Evolutionary conservation across 2,113 vertebrate genomes (phyloP), one percentile per base, ranked within the genome.

Genomic region (Junco hyemalis): DNA sequence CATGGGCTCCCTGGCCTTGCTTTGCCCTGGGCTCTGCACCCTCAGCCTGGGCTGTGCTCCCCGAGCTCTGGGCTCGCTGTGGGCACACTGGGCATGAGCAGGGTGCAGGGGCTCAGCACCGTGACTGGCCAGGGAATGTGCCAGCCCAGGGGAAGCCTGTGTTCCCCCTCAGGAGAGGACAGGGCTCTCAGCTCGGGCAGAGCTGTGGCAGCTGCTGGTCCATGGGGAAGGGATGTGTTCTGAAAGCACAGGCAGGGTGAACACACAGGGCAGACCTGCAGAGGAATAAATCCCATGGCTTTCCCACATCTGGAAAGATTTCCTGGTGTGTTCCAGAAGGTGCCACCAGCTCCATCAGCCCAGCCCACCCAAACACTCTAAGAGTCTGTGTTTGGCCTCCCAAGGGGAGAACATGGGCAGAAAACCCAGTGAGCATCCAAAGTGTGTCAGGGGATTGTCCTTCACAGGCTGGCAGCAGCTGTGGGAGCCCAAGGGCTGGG

Each of bases 111-210:
- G 16, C 42, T 70, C 40, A 23, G 3, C 14, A 4, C 20, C 69
- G 45, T 1, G 1, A 45, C 1, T 1, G 61, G 47, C 22, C 6
- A 6, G 68, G 50, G 47, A 61, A 44, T 0, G 1, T 78, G 4
- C 61, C 57, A 81, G 57, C 21, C 22, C 13, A 1, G 6, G 31
- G 60, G 36, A 50, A 84, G 20, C 56, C 53, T 56, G 8, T 15
- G 7, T 26, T 61, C 48, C 40, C 12, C 38, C 22, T 5, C 13
- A 22, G 14, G 56, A 70, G 21, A 83, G 72, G 72, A n/a, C 83
- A 45, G 38, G 38, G 47, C 83, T 89, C 69, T 64, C 73, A 13
- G 38, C 50, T 45, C 51, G 38, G 53, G 7, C 33, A 74, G 24
- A 2, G 2, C 20, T 78, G 47, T 42, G 4, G 0, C 60, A 78